phyloP scores from a whole-genome alignment of 2,113 vertebrate species.

The Gallinago jamesoni region DNA sequence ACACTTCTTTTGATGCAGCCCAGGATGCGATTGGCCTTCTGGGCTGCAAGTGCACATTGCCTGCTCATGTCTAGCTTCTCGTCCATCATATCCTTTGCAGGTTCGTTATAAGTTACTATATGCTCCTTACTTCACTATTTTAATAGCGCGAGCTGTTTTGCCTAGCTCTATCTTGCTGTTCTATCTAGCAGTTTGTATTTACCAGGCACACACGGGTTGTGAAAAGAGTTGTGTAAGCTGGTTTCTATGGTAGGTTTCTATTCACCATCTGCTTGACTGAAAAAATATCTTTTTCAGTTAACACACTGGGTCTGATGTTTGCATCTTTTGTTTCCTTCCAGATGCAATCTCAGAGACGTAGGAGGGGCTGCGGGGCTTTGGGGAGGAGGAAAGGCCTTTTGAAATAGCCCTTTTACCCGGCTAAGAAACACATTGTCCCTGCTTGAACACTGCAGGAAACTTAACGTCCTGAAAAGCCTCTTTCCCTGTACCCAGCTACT shows the following conservation, averaged over 20 bases:
- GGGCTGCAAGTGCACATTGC: too few species aligned
- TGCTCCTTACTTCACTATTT: not conserved
- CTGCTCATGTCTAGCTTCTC: too few species aligned
- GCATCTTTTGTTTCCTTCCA: slow-evolving; percentile 50
- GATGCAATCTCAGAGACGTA: slow-evolving; percentile 35
- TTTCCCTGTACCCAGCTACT: not conserved
- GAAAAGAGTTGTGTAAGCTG: slow-evolving; percentile 15
- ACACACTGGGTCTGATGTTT: slow-evolving; percentile 34
- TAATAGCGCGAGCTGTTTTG: slow-evolving; percentile 36
- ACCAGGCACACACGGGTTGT: not conserved
- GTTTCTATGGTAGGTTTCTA: slow-evolving; percentile 33
- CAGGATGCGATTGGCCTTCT: too few species aligned
- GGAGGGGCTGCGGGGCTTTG: not conserved
- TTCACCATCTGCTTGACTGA: slow-evolving; percentile 37
- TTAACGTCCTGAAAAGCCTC: not conserved
- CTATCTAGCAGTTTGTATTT: slow-evolving; percentile 33
- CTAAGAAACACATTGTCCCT: not conserved
- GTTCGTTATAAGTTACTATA: not conserved
- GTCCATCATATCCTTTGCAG: not conserved
- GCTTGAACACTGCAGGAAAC: not conserved
- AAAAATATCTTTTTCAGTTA: slow-evolving; percentile 48
- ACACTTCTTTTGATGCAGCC: too few species aligned
- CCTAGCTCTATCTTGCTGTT: slow-evolving; percentile 9
- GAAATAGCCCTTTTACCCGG: not conserved
- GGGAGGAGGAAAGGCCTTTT: not conserved